Percentiles rank a stretch among this genome's conserved stretches.
phyloP scores from a whole-genome alignment of 2,888 invertebrate genomes.

The Trissolcus japonicus region DNA sequence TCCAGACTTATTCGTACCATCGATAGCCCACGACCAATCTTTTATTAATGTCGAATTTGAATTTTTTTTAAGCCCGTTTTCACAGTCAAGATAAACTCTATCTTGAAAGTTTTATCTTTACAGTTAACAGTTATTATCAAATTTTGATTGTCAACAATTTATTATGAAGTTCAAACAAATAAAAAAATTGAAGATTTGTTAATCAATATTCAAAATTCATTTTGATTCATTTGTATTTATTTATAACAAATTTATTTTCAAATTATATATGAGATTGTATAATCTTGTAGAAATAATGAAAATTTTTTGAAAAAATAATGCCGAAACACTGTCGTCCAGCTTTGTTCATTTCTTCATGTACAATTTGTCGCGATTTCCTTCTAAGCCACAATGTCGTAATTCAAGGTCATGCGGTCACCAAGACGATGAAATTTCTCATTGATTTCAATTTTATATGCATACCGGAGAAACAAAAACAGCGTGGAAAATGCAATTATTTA shows the following conservation, averaged over 20 bases:
- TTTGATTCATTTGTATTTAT: too few relatives aligned
- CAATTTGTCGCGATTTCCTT: constrained; percentile 52
- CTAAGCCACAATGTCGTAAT: constrained; percentile 38
- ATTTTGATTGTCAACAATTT: too few relatives aligned
- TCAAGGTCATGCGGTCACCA: constrained; percentile 45
- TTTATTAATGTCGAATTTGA: constrained; percentile 20
- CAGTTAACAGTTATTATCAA: too few relatives aligned
- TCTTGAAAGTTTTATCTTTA: too few relatives aligned
- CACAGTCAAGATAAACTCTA: too few relatives aligned
- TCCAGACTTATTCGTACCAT: constrained; percentile 21
- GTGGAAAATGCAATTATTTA: constrained; percentile 43
- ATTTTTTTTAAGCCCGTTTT: constrained; percentile 1
- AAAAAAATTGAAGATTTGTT: too few relatives aligned
- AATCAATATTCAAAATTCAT: too few relatives aligned
- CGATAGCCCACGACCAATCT: constrained; percentile 38
- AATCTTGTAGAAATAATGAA: too few relatives aligned
- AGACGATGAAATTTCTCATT: constrained; percentile 25
- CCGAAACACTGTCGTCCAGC: too few relatives aligned
- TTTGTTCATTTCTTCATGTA: constrained; percentile 7
- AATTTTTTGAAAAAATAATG: not conserved
- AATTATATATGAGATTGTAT: too few relatives aligned
- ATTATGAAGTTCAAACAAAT: too few relatives aligned
- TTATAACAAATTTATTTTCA: too few relatives aligned
- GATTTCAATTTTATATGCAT: constrained; percentile 3
- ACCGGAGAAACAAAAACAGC: constrained; percentile 34